Evolutionary conservation across 92 coral and sea anemone species (phyloP), one percentile per base, ranked within the genome.

Genomic region (Porites cylindrica): DNA sequence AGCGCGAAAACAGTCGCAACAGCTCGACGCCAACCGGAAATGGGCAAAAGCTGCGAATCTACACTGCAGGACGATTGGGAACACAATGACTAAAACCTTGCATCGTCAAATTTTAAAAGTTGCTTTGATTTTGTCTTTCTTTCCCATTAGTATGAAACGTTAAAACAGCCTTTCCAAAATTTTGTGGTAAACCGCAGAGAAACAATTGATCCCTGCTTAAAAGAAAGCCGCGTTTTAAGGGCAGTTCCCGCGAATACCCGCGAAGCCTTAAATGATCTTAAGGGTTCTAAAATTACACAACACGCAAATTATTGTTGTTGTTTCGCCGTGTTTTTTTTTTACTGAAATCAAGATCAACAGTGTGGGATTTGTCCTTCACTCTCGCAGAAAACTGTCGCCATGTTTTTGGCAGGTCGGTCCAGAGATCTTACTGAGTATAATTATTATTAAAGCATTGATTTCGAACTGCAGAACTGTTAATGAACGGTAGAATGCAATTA

Each of bases 221-320:
- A 17, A 51, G 10, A 5, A 21, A 62, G 16, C 73, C 66, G 53
- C 43, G 20, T 24, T 17, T 56, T 58, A 18, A 59, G 86, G 86
- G 68, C 66, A 71, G 76, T 70, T 82, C 86, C 77, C 70, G 86
- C 70, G 77, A 82, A 54, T 70, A 19, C 70, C 78, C 69, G 69
- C 70, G 68, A 82, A 56, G 68, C 18, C 59, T 18, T 70, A 81
- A 71, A 10, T 26, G 56, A 18, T 38, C 66, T 82, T 58, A 17
- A 18, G 56, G 66, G 70, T 71, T 82, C 78, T 38, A 82, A 23
- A 51, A 58, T 82, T 82, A 68, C 86, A 70, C 68, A 70, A 71
- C 86, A 66, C 53, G 20, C 65, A 60, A 24, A 32, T 26, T 26
- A 51, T 20, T 29, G 7, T 43, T 17, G 16, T 81, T 23, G 17